Percentiles rank a stretch among this genome's conserved stretches.
Evolutionary conservation across 2,888 invertebrate species (phyloP).

Genomic region (Rhingia campestris): DNA sequence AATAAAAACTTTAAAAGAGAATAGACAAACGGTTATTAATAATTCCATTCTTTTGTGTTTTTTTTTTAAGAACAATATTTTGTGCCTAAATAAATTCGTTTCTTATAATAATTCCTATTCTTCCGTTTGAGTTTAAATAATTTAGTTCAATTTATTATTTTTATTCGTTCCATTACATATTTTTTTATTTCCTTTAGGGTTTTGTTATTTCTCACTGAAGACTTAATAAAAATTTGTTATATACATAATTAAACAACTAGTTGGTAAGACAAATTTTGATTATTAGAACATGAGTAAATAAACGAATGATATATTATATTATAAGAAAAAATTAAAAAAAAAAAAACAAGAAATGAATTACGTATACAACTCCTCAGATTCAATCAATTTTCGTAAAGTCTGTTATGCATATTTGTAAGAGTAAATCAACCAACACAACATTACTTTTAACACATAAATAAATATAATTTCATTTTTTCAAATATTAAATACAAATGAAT

Average conservation of each 20-base stretch:
- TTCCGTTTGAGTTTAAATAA: constrained; percentile 5
- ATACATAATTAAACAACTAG: constrained; percentile 16
- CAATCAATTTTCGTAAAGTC: constrained; percentile 73
- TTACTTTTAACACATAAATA: constrained; percentile 58
- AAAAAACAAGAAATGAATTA: constrained; percentile 11
- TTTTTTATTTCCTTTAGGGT: constrained; percentile 26
- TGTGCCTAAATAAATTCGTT: constrained; percentile 71
- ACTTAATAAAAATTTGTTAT: constrained; percentile 71
- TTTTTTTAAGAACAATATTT: constrained; percentile 59
- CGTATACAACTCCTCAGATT: constrained; percentile 65
- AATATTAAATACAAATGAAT: constrained; percentile 37
- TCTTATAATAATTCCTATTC: constrained; percentile 20
- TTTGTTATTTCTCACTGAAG: constrained; percentile 61
- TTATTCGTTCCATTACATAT: constrained; percentile 12
- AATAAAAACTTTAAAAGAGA: too few relatives aligned
- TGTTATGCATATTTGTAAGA: constrained; percentile 72
- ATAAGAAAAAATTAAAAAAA: constrained; percentile 28
- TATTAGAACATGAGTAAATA: constrained; percentile 15
- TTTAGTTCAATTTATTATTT: constrained; percentile 41
- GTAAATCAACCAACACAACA: constrained; percentile 51
- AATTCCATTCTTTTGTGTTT: constrained; percentile 31
- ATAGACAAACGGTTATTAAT: constrained; percentile 12
- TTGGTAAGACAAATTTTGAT: constrained; percentile 2
- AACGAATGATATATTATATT: constrained; percentile 45
- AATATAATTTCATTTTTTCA: constrained; percentile 50